Base-by-base conservation (phyloP, 2,113 vertebrate species). In the Tenrec ecaudatus region DNA sequence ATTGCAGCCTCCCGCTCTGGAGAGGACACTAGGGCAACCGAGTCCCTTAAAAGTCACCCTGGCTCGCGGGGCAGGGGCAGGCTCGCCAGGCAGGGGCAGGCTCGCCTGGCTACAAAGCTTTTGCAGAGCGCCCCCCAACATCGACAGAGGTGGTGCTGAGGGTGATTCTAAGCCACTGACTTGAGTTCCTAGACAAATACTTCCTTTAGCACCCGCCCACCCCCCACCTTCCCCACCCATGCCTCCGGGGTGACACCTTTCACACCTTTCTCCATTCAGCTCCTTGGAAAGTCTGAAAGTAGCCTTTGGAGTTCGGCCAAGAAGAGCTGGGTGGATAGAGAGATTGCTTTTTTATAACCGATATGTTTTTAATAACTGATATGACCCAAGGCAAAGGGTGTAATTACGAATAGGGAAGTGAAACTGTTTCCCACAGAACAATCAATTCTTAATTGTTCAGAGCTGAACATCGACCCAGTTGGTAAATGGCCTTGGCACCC, bases 351-450 rank as follows among this genome's bases (percentile, higher is more conserved):
- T 62, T 20, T 62, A 62, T 20, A 22, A 62, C 60, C 16, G 60
- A 62, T 62, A 23, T 76, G 62, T 68, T 66, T 86, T 33, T 79
- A 78, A 66, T 88, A 73, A 81, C 85, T 40, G 91, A 31, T 76
- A 64, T 4, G 69, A 94, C 84, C 57, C 16, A 58, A 88, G 88
- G 64, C 60, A 29, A 66, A 66, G 68, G 47, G 40, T 66, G 2
- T 80, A 80, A 92, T 95, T 94, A 86, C 71, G 88, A 97, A 97
- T 40, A 94, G 95, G 94, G 96, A 96, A 97, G 95, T 97, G 92
- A 96, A 96, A 97, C 93, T 96, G 19, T 92, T 96, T 95, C 82
- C 75, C 86, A 92, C 82, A 93, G 77, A 81, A 62, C 82, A 90
- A 66, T 96, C 94, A 80, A 77, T 96, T 91, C 90, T 90, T 93